Base-by-base conservation (phyloP, 2,797 vertebrate genomes). In the Cyprinella venusta region DNA sequence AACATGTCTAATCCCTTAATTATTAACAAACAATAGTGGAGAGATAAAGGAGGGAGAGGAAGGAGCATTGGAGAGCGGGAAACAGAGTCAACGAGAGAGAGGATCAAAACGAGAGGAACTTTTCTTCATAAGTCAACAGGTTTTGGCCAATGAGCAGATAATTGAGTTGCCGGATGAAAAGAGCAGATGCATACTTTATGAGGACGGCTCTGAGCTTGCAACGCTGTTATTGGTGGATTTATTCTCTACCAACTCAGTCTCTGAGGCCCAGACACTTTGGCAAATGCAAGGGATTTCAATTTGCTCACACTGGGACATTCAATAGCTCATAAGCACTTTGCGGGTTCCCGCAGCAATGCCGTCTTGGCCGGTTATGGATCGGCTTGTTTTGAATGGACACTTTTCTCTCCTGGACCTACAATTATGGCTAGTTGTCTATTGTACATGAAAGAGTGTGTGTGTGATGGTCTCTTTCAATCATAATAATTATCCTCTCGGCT, bases 1-100 rank as follows among this genome's bases (percentile, higher is more conserved):
- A 91, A 90, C 86, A 88, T 88, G 87, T 87, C 90, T 93, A 92
- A 94, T 91, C 91, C 91, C 87, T 91, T 92, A 86, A 91, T 92
- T 94, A 91, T 89, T 88, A 90, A 87, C 89, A 90, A 88, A 91
- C 91, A 89, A 92, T 88, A 91, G 91, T 86, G 86, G 70, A 87
- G 79, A 82, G 82, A 88, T 76, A 87, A 87, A 80, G 83, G 82
- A 81, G 36, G 52, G 65, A 82, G 45, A 87, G 68, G 77, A 56
- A 56, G 61, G 72, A 82, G 40, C 45, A 79, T 15, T 13, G 6
- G 19, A 72, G 81, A 76, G 80, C 10, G 38, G 69, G 50, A 65
- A 78, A 59, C 30, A 0, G 63, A 59, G 48, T 40, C 26, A 68
- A 21, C 15, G 56, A 74, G 79, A 67, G 79, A 67, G 42, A 76